Conservation (phyloP, 30 jellyfish, hydroid and myxozoan genomes). For the Aurelia aurita region DNA sequence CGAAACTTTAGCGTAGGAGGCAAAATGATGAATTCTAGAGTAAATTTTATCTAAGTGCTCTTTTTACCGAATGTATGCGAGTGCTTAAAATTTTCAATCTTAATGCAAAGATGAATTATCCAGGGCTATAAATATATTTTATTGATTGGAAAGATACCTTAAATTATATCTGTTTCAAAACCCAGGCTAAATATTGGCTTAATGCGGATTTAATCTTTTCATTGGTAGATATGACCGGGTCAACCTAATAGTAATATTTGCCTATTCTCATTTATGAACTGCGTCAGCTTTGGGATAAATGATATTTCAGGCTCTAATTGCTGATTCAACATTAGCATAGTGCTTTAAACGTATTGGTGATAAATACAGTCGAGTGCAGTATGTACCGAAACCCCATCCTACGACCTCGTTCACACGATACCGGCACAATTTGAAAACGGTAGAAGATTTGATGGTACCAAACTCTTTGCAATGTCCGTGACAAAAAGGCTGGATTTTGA, state of each 20-base stretch:
- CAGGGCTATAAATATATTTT: conserved; percentile 34
- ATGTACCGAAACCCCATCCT: no score
- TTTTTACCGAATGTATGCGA: conserved; percentile 1
- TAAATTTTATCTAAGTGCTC: no score
- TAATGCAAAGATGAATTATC: conserved; percentile 47
- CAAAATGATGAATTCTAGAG: no score
- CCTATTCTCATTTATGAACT: neutral
- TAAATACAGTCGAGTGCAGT: no score
- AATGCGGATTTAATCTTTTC: conserved; percentile 16
- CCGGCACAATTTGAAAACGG: no score
- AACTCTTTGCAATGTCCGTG: no score
- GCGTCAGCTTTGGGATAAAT: neutral
- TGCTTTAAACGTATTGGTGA: no score
- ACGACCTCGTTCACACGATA: no score
- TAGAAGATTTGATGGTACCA: no score
- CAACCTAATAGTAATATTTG: neutral
- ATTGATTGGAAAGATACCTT: conserved; percentile 45
- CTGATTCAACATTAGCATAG: neutral
- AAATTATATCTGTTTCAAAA: conserved; percentile 49
- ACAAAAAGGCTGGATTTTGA: no score
- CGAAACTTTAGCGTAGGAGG: no score
- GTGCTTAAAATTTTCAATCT: conserved; percentile 14
- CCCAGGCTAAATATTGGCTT: conserved; percentile 35
- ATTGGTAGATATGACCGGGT: conserved; percentile 4
- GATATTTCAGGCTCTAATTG: neutral